Evolutionary conservation across 2,113 vertebrate species (phyloP).

Genomic region (Phycodurus eques): DNA sequence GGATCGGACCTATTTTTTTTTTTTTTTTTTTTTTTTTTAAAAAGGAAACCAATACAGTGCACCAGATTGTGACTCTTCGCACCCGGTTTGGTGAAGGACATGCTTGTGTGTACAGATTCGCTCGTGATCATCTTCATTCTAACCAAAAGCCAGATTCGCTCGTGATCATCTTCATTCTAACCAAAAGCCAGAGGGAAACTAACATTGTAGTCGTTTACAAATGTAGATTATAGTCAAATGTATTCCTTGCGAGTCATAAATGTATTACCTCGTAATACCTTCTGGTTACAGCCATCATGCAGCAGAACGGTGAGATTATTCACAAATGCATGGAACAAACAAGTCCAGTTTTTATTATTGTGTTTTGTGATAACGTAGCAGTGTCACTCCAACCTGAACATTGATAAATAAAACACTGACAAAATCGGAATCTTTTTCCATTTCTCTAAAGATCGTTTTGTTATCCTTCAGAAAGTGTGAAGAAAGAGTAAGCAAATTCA

Average conservation of each 20-base stretch:
- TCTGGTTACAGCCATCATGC: conserved; percentile 59
- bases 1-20: conserved; percentile 61
- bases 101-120: conserved; percentile 41
- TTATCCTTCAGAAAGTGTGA: conserved; percentile 69
- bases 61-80: conserved; percentile 50
- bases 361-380: conserved; percentile 72
- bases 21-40: too few species aligned
- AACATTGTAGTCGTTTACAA: conserved; percentile 52
- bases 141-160: conserved; percentile 39
- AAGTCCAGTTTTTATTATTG: conserved; percentile 78
- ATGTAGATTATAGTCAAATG: conserved; percentile 44
- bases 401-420: conserved; percentile 83
- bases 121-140: conserved; percentile 55
- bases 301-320: conserved; percentile 64
- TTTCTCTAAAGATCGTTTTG: conserved; percentile 58
- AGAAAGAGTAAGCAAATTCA: conserved; percentile 70
- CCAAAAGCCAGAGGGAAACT: conserved; percentile 36
- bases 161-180: conserved; percentile 57
- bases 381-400: conserved; percentile 72
- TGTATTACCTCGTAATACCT: conserved; percentile 48
- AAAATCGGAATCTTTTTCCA: conserved; percentile 55
- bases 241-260: conserved; percentile 36
- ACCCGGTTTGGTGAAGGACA: conserved; percentile 41
- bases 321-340: conserved; percentile 73
- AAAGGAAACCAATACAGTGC: conserved; percentile 47